Percentiles rank a stretch among this genome's conserved stretches.
These are phyloP conservation scores for Hepsetus odoe DNA, from an alignment of 2,113 vertebrate genomes.

Conservation along the genomic window DNA sequence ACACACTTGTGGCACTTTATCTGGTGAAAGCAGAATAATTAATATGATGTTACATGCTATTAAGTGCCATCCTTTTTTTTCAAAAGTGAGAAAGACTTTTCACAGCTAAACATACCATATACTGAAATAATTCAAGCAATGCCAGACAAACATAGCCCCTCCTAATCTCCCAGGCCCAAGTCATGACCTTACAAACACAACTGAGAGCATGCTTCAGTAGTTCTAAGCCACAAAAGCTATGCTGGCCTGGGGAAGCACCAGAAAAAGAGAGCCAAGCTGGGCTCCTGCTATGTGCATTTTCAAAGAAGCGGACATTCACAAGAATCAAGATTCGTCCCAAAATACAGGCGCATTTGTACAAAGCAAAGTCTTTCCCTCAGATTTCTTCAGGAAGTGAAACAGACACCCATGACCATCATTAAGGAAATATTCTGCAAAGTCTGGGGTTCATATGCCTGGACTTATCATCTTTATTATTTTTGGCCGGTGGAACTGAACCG, in stretches of 20 bases:
- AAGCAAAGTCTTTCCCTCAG: conserved; percentile 21
- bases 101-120: not conserved
- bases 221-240: not conserved
- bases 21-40: not conserved
- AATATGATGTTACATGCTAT: not conserved
- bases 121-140: not conserved
- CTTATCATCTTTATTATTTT: conserved; percentile 76
- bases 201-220: not conserved
- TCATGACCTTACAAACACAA: conserved; percentile 21
- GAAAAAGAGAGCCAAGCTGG: not conserved
- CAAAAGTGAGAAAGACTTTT: not conserved
- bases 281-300: not conserved
- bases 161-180: not conserved
- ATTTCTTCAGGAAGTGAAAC: conserved; percentile 69
- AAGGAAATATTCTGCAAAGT: conserved; percentile 72
- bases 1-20: not conserved
- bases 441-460: conserved; percentile 66
- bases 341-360: not conserved
- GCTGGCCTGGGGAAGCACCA: not conserved
- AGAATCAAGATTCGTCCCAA: not conserved
- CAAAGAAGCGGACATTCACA: not conserved
- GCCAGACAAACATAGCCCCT: not conserved
- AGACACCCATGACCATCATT: conserved; percentile 70
- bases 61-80: not conserved
- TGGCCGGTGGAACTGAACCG: conserved; percentile 65